Conservation (phyloP, 2,888 invertebrate species). For the Mayetiola destructor region DNA sequence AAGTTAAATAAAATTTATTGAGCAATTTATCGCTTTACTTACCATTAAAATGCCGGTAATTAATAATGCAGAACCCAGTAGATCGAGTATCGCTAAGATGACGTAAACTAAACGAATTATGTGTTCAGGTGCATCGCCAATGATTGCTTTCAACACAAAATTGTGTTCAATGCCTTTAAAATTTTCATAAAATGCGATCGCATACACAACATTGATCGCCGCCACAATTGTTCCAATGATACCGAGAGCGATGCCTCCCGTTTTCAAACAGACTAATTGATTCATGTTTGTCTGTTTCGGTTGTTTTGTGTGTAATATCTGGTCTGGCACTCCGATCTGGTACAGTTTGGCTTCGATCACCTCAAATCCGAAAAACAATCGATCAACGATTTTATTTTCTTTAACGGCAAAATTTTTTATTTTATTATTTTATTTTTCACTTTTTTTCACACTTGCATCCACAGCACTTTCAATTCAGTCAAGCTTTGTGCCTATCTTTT, state of each 20-base stretch:
- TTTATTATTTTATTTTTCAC: no score
- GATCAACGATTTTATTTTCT: no score
- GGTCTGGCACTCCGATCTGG: no score
- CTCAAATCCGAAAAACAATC: no score
- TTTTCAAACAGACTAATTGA: neutral
- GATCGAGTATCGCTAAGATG: neutral
- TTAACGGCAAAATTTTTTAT: no score
- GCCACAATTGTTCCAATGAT: neutral
- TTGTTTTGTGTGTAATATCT: neutral
- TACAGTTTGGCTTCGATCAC: no score
- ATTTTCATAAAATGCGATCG: neutral
- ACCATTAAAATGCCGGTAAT: slow-evolving; percentile 7
- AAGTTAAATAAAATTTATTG: no score
- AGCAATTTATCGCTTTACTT: neutral
- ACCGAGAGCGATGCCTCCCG: neutral
- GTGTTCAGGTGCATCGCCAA: slow-evolving; percentile 4
- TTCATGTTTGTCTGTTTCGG: slow-evolving; percentile 6
- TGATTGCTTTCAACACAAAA: neutral
- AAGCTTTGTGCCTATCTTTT: no score
- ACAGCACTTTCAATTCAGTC: no score
- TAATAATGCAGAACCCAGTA: neutral
- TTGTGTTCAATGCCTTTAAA: neutral
- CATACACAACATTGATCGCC: neutral
- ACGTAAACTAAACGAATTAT: neutral
- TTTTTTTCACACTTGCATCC: no score